A percentile compares a stretch with the other conserved stretches of the same genome.
Conservation (phyloP, 2,888 invertebrate species). For the Nycteola revayana region DNA sequence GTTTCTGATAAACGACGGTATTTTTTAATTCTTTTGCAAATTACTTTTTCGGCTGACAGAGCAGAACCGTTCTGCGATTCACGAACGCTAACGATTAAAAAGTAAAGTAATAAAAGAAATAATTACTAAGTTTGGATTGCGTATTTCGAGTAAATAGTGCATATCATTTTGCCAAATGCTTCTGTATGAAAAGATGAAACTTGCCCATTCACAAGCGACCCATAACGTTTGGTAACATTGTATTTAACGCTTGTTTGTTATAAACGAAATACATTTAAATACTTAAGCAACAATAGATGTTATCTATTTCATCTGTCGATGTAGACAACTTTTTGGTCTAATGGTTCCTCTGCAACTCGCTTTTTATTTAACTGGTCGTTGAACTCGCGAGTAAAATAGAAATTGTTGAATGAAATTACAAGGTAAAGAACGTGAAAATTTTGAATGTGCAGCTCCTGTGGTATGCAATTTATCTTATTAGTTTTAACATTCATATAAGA, state of each 20-base stretch:
- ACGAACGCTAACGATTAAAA: slow-evolving; percentile 43
- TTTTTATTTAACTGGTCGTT: slow-evolving; percentile 22
- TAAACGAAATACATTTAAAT: slow-evolving; percentile 37
- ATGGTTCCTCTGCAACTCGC: slow-evolving; percentile 22
- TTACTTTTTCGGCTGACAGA: slow-evolving; percentile 50
- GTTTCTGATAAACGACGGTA: slow-evolving; percentile 47
- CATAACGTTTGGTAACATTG: slow-evolving; percentile 44
- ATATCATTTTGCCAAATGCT: slow-evolving; percentile 51
- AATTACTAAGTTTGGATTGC: slow-evolving; percentile 52
- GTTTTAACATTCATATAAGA: too few relatives aligned
- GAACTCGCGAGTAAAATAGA: slow-evolving; percentile 11
- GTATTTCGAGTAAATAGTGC: slow-evolving; percentile 59
- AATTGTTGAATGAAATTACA: slow-evolving; percentile 9
- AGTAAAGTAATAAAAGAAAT: slow-evolving; percentile 45
- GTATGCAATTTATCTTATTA: too few relatives aligned
- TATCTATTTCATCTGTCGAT: slow-evolving; percentile 30
- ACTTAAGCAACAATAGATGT: slow-evolving; percentile 32
- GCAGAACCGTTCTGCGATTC: slow-evolving; percentile 62
- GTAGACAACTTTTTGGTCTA: slow-evolving; percentile 25
- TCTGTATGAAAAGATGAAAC: slow-evolving; percentile 50
- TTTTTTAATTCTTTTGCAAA: slow-evolving; percentile 61
- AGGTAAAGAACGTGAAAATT: too few relatives aligned
- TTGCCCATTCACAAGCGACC: slow-evolving; percentile 38
- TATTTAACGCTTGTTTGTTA: slow-evolving; percentile 44
- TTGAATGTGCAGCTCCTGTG: too few relatives aligned